Base-by-base conservation (phyloP, 2,888 invertebrate genomes). In the Macrosiphum euphorbiae region DNA sequence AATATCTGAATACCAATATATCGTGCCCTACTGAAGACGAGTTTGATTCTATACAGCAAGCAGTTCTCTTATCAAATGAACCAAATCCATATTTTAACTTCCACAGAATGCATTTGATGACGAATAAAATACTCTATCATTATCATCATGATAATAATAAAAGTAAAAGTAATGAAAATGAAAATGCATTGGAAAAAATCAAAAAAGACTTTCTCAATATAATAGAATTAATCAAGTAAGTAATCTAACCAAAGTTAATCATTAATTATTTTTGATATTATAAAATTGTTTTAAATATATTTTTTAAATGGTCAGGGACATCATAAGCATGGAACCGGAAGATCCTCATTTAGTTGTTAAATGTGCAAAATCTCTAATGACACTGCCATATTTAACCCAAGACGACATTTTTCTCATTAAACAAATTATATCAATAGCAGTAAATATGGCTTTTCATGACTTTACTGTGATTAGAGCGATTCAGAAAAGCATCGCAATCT, bases 321-420 rank as follows among this genome's bases (percentile, higher is more conserved):
- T 94, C n/a, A 7, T 94, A 7, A 13, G 16, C 11, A 67, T 87
- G 58, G 86, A 90, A 90, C 86, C 94, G 2, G 90, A 86, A 44
- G 94, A 94, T 87, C 94, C 94, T 28, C 94, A 94, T 90, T 52
- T 90, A 44, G 24, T 94, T 1, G 86, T 94, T 5, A 90, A 86
- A 28, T 94, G 94, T 20, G 94, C 94, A 1, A 58, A 86, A 67
- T 90, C 94, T 50, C 20, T 94, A 16, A 61, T 94, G 44, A 52
- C 52, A 3, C 20, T 94, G n/a, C 94, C 94, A 16, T 86, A 90
- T 50, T 58, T 90, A 10, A 26, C 28, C 50, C 35, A 89, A 20
- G 94, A 90, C 24, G 52, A 85, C 24, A 35, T 92, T 78, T 20
- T 87, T 50, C 28, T 90, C 0, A n/a, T 41, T 5, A 90, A 90